Conservation (phyloP, 2,797 vertebrate genomes). For the Perodicticus potto region DNA sequence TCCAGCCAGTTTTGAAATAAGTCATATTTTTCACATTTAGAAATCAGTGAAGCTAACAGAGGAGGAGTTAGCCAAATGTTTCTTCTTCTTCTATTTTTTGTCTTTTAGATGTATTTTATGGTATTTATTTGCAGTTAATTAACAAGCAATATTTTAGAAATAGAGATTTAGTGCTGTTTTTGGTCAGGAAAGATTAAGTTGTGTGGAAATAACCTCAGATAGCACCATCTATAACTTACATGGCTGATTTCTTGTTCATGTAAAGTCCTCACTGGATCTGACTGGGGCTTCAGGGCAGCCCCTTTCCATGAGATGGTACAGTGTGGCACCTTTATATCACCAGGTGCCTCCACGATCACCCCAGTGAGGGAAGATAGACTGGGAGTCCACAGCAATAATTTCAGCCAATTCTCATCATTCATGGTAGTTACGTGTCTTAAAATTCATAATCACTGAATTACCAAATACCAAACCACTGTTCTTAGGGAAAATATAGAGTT, state of each 20-base stretch:
- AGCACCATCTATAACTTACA: background rate
- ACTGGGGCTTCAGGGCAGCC: background rate
- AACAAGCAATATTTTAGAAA: background rate
- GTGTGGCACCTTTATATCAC: accelerated
- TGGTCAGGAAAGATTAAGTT: background rate
- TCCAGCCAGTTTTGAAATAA: background rate
- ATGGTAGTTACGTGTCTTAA: background rate
- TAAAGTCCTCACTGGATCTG: background rate
- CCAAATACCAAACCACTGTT: background rate
- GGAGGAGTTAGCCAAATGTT: background rate
- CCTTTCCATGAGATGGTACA: background rate
- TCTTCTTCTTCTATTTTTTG: background rate
- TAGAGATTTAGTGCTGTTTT: background rate
- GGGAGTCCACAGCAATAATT: too few species aligned
- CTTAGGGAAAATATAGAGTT: background rate
- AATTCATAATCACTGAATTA: background rate
- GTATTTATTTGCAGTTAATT: background rate
- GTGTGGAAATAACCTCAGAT: background rate
- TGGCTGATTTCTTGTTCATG: background rate
- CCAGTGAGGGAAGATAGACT: too few species aligned
- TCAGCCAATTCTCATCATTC: background rate
- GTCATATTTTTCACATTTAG: background rate
- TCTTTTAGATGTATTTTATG: background rate
- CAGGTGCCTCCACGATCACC: accelerated
- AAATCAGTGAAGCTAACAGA: background rate